Conservation (phyloP, 2,113 vertebrate genomes). For the Rhinoptilus africanus region DNA sequence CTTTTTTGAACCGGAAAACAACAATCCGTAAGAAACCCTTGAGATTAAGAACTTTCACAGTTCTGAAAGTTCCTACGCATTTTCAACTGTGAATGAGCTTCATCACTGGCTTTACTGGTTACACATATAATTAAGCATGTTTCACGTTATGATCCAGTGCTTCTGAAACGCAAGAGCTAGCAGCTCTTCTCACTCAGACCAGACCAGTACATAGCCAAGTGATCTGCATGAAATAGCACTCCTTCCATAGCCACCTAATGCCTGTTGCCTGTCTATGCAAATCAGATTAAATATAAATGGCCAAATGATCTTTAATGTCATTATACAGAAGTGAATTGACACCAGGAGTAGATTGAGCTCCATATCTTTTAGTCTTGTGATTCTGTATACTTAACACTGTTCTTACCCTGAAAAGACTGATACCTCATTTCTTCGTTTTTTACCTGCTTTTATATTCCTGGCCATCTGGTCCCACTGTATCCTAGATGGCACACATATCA, state of each 20-base stretch:
- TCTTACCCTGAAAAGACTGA: not conserved
- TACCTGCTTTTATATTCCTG: not conserved
- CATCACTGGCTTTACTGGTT: not conserved
- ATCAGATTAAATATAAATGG: slow-evolving; percentile 17
- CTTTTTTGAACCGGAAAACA: not conserved
- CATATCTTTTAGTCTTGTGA: not conserved
- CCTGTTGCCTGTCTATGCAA: not conserved
- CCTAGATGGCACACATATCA: not conserved
- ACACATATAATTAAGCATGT: not conserved
- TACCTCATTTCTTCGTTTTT: not conserved
- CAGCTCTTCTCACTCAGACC: not conserved
- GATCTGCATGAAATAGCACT: not conserved
- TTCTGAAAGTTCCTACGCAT: not conserved
- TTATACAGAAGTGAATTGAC: not conserved
- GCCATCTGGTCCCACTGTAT: not conserved
- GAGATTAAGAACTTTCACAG: not conserved
- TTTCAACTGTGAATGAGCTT: not conserved
- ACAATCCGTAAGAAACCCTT: not conserved
- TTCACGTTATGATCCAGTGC: not conserved
- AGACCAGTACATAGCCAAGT: not conserved
- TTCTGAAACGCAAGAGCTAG: not conserved
- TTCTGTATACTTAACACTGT: not conserved
- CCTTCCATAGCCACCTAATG: not conserved
- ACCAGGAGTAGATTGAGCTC: not conserved
- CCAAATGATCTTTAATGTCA: not conserved